Evolutionary conservation across 2,113 vertebrate genomes (phyloP), one percentile per base, ranked within the genome.

Genomic region (Physeter macrocephalus): DNA sequence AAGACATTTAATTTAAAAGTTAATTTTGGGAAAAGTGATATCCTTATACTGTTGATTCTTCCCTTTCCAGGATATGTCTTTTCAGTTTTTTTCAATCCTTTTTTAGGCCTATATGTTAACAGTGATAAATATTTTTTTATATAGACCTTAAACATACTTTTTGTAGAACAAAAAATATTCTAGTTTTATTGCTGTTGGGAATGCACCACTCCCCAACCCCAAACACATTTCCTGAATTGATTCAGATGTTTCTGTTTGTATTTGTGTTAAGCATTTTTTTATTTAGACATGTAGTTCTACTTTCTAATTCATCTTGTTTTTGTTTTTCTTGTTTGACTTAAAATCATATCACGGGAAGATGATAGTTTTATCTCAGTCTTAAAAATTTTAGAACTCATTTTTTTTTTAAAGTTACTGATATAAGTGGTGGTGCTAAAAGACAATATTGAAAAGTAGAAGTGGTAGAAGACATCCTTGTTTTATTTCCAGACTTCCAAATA

Each of bases 1-100:
- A 87, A 92, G 41, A 0, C 15, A 84, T 95, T 96, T 96, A 84
- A 93, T 59, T 94, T 80, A 75, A 77, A 97, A 96, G n/a, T 88
- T 93, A 94, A 95, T 96, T 88, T 94, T 5, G 8, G 15, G 31
- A 49, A 41, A 88, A 94, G 64, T 92, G 15, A 82, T 96, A n/a
- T 54, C 6, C 11, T 59, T 87, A 84, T 0, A 11, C 8, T 27
- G 7, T 66, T 95, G 29, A 82, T 77, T 88, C 31, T 93, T 96
- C 1, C 1, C 3, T 96, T 90, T 80, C 43, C 52, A 23, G 20
- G 23, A 96, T 10, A 1, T 62, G 77, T 17, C 6, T 83, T 52
- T 72, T 29, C 5, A 64, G 49, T 62, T 72, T 62, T 77, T 88
- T 52, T 1, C n/a, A 90, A 36, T 94, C 20, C 17, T 74, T 94